Evolutionary conservation across 1,140 invertebrate species (phyloP), one percentile per base, ranked within the genome.

Genomic region (Oryctes rhinoceros): DNA sequence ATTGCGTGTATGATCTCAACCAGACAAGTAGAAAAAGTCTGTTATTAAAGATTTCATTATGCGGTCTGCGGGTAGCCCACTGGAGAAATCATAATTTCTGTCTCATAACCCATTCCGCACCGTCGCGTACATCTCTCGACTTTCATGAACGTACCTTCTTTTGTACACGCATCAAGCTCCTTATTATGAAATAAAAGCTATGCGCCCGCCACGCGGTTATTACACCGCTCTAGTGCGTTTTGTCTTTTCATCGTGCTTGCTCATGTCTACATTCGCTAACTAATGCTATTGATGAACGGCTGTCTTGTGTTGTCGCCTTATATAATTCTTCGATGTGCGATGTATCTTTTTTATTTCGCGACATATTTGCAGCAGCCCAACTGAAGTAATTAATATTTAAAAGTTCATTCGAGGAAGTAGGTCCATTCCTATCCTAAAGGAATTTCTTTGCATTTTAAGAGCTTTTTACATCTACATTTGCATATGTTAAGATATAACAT

Each of bases 81-180:
- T 37, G 7, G 24, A 71, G 65, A 71, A 71, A 71, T 71, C 65
- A 71, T 71, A 71, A 37, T 71, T 59, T 59, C 53, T 59, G 1
- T 37, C 65, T 71, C 53, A 59, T 71, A 71, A 71, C 35, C 65
- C 65, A 71, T 24, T 71, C 65, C 20, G 65, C 24, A 35, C 13
- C 13, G 13, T 30, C 35, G 65, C 20, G 15, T 24, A 30, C 24
- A 71, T 15, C 10, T 59, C 53, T n/a, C 15, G 6, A 9, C 65
- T 71, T 71, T 71, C 35, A 71, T 71, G 5, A 0, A 71, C 65
- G 11, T 71, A 18, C 20, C 65, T 59, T 71, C 65, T 71, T 71
- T 71, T 71, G 35, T 71, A 20, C 65, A 30, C 53, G 15, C 18
- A n/a, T 15, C 18, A n/a, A 18, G 24, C 65, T 71, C 5, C 65